Evolutionary conservation across 2,888 invertebrate genomes (phyloP).

Genomic region (Drosophila demipolita): DNA sequence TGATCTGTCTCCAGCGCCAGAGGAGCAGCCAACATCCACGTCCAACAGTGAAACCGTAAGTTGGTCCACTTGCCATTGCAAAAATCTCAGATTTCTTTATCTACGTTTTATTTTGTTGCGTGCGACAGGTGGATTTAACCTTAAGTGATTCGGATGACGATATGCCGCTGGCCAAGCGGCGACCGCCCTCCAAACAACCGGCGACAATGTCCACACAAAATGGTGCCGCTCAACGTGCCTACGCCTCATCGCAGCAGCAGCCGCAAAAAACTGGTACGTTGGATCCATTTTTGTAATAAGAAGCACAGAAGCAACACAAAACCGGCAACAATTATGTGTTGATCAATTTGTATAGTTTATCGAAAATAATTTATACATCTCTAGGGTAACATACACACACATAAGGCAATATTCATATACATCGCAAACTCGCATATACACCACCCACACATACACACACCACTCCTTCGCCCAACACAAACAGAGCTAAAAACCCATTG

Average conservation of each 20-base stretch:
- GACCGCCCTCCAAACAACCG: conserved; percentile 82
- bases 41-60: conserved; percentile 85
- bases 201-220: conserved; percentile 75
- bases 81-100: not conserved
- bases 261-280: conserved; percentile 84
- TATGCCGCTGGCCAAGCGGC: conserved; percentile 88
- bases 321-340: conserved; percentile 41
- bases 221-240: conserved; percentile 67
- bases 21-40: conserved; percentile 84
- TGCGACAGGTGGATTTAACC: conserved; percentile 88
- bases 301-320: conserved; percentile 37
- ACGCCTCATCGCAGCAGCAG: conserved; percentile 65
- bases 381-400: conserved; percentile 40
- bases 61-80: not conserved
- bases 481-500: not conserved
- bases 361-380: conserved; percentile 40
- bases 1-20: conserved; percentile 66
- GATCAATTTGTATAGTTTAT: conserved; percentile 41
- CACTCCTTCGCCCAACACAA: not conserved
- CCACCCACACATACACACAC: conserved; percentile 10
- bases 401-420: conserved; percentile 36
- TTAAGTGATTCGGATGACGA: conserved; percentile 91
- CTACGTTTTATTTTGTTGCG: not conserved
- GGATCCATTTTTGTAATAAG: conserved; percentile 82
- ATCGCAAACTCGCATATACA: conserved; percentile 16